phyloP scores from a whole-genome alignment of 1,140 invertebrate species.

The Eumaeus atala region DNA sequence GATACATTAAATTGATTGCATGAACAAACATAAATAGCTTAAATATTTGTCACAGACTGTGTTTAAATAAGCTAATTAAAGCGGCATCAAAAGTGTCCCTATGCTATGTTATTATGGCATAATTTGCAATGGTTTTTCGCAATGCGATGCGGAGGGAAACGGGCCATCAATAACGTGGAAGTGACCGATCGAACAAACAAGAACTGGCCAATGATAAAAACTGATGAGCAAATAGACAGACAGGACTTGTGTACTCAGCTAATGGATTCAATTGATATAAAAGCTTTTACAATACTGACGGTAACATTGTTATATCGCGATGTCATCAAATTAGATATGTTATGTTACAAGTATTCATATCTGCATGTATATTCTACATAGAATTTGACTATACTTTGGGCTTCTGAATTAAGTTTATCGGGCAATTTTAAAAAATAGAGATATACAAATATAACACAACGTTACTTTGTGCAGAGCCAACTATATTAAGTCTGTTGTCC shows the following conservation, averaged over 20 bases:
- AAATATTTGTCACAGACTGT: constrained; percentile 26
- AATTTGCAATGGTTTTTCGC: constrained; percentile 35
- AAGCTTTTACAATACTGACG: constrained; percentile 71
- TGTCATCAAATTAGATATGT: constrained; percentile 52
- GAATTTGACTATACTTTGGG: constrained; percentile 11
- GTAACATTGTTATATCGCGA: constrained; percentile 48
- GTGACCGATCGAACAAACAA: constrained; percentile 71
- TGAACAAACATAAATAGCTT: constrained; percentile 33
- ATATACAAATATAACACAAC: too few relatives aligned
- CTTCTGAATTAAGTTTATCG: constrained; percentile 8
- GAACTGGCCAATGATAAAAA: constrained; percentile 72
- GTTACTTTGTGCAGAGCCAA: too few relatives aligned
- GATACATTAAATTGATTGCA: constrained; percentile 34
- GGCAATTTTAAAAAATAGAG: too few relatives aligned
- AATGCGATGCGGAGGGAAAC: constrained; percentile 37
- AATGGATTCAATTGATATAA: constrained; percentile 74
- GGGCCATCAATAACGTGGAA: constrained; percentile 65
- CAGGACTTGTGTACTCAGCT: constrained; percentile 69
- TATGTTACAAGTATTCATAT: constrained; percentile 13
- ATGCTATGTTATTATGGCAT: constrained; percentile 35
- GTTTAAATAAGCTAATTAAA: constrained; percentile 23
- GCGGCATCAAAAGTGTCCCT: constrained; percentile 28
- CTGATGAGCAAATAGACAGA: constrained; percentile 71
- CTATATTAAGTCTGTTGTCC: too few relatives aligned
- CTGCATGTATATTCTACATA: constrained; percentile 23